phyloP scores from a whole-genome alignment of 2,888 invertebrate species.

The Drosophila nr. medialis region DNA sequence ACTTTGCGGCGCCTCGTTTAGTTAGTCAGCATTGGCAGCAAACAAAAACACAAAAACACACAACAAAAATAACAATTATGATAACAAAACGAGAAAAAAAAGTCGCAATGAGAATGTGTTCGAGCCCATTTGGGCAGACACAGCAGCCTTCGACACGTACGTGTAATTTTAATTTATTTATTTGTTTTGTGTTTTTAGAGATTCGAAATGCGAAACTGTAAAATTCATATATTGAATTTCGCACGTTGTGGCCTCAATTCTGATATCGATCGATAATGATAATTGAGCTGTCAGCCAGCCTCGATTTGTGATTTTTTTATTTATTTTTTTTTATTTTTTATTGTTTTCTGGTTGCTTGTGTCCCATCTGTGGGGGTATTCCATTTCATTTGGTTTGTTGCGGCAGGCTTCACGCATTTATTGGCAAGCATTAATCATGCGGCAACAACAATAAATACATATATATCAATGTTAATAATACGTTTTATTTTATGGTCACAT shows the following conservation, averaged over 20 bases:
- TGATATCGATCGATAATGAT: conserved; percentile 62
- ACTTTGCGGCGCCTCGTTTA: conserved; percentile 57
- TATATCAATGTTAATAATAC: conserved; percentile 64
- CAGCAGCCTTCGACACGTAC: conserved; percentile 70
- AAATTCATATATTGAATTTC: conserved; percentile 56
- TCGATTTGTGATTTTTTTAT: conserved; percentile 35
- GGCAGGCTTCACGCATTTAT: conserved; percentile 69
- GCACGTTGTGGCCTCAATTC: conserved; percentile 69
- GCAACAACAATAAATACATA: conserved; percentile 37
- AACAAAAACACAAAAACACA: conserved; percentile 9
- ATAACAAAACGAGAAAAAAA: conserved; percentile 48
- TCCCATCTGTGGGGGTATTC: conserved; percentile 63
- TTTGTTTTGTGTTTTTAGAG: conserved; percentile 47
- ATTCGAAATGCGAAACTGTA: conserved; percentile 41
- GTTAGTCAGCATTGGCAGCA: conserved; percentile 51
- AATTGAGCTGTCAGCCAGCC: conserved; percentile 61
- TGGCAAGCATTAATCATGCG: conserved; percentile 68
- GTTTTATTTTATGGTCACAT: conserved; percentile 24
- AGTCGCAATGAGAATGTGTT: conserved; percentile 34
- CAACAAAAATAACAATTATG: conserved; percentile 48
- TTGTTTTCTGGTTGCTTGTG: conserved; percentile 38
- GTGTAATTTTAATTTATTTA: conserved; percentile 78
- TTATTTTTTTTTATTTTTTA: neutral
- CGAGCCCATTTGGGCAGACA: conserved; percentile 37
- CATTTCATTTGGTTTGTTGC: conserved; percentile 47